phyloP scores from a whole-genome alignment of 2,113 vertebrate species.

The Tragulus kanchil region DNA sequence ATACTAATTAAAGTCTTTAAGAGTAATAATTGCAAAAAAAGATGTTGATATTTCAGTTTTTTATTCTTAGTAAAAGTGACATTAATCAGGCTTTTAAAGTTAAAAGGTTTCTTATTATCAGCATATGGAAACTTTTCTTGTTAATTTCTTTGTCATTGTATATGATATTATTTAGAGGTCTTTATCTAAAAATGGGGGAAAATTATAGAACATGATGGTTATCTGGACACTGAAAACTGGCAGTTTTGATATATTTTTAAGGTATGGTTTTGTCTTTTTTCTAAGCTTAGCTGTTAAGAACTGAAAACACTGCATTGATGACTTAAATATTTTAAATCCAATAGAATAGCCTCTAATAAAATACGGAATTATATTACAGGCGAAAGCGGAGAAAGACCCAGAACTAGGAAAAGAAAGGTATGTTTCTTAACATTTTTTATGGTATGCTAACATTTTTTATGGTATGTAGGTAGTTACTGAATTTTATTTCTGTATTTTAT shows the following conservation, averaged over 20 bases:
- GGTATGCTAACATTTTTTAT: neutral
- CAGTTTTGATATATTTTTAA: neutral
- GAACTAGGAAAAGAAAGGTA: conserved; percentile 85
- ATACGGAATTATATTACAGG: conserved; percentile 80
- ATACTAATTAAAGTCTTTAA: conserved; percentile 11
- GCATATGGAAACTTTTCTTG: conserved; percentile 32
- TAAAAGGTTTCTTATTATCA: conserved; percentile 15
- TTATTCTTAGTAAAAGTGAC: conserved; percentile 36
- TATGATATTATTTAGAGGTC: neutral
- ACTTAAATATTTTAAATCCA: conserved; percentile 49
- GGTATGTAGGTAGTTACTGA: conserved; percentile 17
- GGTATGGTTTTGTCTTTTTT: neutral
- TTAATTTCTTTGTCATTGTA: conserved; percentile 2
- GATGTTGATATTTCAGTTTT: neutral
- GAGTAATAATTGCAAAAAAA: conserved; percentile 31
- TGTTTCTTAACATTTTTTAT: conserved; percentile 34
- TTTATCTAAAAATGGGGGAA: neutral
- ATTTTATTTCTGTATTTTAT: conserved; percentile 55
- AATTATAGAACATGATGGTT: neutral
- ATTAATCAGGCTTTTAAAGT: conserved; percentile 2
- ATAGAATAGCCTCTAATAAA: neutral
- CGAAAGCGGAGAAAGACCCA: conserved; percentile 72
- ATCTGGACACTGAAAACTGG: neutral
- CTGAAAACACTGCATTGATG: neutral
- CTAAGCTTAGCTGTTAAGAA: conserved; percentile 45